Conservation (phyloP, 2,888 invertebrate species). For the Drosophila tripunctata region DNA sequence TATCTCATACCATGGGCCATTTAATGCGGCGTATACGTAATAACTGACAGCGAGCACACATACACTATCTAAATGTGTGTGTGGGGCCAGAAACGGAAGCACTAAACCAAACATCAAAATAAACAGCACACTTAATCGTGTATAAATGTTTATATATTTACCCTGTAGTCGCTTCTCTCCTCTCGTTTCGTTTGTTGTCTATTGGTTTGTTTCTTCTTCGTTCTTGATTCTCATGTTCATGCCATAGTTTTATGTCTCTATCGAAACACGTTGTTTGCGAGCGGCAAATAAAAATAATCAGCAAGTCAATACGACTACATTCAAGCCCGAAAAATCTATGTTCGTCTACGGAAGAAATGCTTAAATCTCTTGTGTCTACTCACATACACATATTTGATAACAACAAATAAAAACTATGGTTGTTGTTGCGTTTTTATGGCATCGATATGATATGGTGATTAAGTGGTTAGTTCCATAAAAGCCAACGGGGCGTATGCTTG, state of each 20-base stretch:
- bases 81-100: slow-evolving; percentile 61
- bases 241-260: slow-evolving; percentile 78
- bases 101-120: slow-evolving; percentile 79
- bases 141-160: slow-evolving; percentile 77
- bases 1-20: slow-evolving; percentile 66
- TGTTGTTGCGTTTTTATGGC: slow-evolving; percentile 37
- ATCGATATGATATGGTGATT: slow-evolving; percentile 52
- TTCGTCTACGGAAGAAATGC: slow-evolving; percentile 48
- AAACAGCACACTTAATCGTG: slow-evolving; percentile 79
- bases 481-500: slow-evolving; percentile 36
- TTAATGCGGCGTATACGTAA: slow-evolving; percentile 65
- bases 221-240: slow-evolving; percentile 1
- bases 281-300: slow-evolving; percentile 77
- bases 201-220: not conserved
- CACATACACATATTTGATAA: slow-evolving; percentile 9
- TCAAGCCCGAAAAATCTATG: slow-evolving; percentile 6
- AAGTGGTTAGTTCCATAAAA: slow-evolving; percentile 55
- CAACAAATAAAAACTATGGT: slow-evolving; percentile 31
- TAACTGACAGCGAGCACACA: slow-evolving; percentile 26
- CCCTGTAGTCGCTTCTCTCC: slow-evolving; percentile 25
- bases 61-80: slow-evolving; percentile 5
- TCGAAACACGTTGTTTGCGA: slow-evolving; percentile 68
- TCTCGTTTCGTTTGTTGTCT: not conserved
- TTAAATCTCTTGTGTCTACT: slow-evolving; percentile 38
- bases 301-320: slow-evolving; percentile 66